A percentile compares a stretch with the other conserved stretches of the same genome.
phyloP scores from a whole-genome alignment of 2,888 invertebrate genomes.

The Lacanobia wlatinum region DNA sequence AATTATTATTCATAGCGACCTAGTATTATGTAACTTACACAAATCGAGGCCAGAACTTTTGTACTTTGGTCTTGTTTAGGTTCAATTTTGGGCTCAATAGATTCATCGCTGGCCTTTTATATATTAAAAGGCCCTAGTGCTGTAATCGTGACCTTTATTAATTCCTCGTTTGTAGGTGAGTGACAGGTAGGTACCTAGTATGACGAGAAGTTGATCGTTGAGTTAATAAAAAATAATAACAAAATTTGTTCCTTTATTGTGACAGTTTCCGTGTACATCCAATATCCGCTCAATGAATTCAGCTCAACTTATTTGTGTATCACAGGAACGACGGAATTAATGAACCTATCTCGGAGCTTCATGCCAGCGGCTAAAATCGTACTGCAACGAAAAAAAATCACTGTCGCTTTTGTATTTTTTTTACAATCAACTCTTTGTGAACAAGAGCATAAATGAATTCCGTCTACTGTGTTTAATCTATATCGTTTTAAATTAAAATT shows the following conservation, averaged over 20 bases:
- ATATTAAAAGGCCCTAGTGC: constrained; percentile 6
- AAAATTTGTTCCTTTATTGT: neutral
- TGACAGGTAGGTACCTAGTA: neutral
- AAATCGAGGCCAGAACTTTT: constrained; percentile 42
- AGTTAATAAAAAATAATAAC: neutral
- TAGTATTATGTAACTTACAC: constrained; percentile 41
- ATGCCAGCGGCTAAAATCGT: constrained; percentile 28
- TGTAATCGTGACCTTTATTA: neutral
- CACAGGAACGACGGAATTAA: constrained; percentile 31
- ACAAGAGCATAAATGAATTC: constrained; percentile 32
- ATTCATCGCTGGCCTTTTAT: constrained; percentile 7
- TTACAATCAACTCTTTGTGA: constrained; percentile 37
- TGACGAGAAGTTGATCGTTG: neutral
- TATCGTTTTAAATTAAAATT: constrained; percentile 50
- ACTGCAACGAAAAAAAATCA: constrained; percentile 26
- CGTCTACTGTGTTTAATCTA: constrained; percentile 31
- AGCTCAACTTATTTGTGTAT: constrained; percentile 34
- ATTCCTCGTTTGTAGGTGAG: neutral
- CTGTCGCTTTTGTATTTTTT: constrained; percentile 24
- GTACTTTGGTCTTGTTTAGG: constrained; percentile 32
- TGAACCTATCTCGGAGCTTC: constrained; percentile 28
- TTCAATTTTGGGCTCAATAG: constrained; percentile 24
- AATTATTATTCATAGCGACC: constrained; percentile 57
- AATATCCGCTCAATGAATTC: constrained; percentile 32
- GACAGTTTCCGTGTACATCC: constrained; percentile 4